Conservation (phyloP, 2,113 vertebrate species). For the Etheostoma spectabile region DNA sequence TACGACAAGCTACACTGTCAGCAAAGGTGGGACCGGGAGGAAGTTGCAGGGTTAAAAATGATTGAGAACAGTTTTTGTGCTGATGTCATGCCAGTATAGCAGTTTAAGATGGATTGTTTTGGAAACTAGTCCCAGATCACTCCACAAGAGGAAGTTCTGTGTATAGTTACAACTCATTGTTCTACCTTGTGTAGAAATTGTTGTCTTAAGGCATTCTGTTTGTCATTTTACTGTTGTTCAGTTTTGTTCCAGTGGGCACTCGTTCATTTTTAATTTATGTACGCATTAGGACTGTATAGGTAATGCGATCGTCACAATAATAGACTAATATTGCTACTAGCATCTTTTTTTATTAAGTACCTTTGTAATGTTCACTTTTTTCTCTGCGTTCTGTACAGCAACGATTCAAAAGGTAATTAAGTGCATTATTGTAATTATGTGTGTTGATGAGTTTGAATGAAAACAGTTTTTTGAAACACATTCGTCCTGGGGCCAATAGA, state of each 20-base stretch:
- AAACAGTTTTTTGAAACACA: constrained; percentile 35
- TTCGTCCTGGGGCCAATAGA: constrained; percentile 38
- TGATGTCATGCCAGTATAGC: constrained; percentile 13
- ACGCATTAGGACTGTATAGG: constrained; percentile 78
- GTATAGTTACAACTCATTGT: constrained; percentile 46
- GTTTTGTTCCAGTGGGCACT: constrained; percentile 70
- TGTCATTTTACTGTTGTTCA: constrained; percentile 56
- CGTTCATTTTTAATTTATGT: constrained; percentile 70
- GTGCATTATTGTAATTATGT: constrained; percentile 79
- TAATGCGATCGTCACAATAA: constrained; percentile 69
- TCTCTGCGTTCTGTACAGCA: constrained; percentile 78
- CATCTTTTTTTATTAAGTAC: constrained; percentile 74
- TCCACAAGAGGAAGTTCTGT: constrained; percentile 45
- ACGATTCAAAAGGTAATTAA: constrained; percentile 73
- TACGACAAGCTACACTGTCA: neutral
- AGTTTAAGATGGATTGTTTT: constrained; percentile 20
- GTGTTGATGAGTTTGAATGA: constrained; percentile 69
- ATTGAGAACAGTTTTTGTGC: neutral
- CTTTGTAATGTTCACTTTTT: constrained; percentile 74
- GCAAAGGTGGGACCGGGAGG: constrained; percentile 10
- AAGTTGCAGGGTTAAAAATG: neutral
- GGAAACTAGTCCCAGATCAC: constrained; percentile 1
- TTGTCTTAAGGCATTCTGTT: constrained; percentile 65
- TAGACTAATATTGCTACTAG: constrained; percentile 72
- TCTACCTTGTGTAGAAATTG: constrained; percentile 53